A percentile compares a stretch with the other conserved stretches of the same genome.
Conservation (phyloP, 2,113 vertebrate genomes). For the Falco punctatus region DNA sequence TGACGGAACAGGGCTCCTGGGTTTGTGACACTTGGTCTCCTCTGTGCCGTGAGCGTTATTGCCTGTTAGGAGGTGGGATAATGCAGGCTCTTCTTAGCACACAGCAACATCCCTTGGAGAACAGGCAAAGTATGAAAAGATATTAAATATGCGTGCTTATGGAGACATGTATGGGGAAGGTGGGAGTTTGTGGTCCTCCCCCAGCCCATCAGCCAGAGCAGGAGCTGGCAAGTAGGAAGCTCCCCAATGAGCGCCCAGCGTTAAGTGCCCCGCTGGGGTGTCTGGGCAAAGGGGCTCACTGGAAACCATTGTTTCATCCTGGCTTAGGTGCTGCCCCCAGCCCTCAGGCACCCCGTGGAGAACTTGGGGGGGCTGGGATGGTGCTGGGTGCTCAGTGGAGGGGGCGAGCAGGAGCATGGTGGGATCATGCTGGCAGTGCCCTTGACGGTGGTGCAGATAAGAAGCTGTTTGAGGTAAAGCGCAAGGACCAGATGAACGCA, state of each 20-base stretch:
- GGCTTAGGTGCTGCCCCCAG: not conserved
- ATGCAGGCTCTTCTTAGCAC: not conserved
- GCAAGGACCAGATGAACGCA: slow-evolving; percentile 93
- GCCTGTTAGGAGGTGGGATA: not conserved
- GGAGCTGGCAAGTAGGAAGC: not conserved
- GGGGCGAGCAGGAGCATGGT: not conserved
- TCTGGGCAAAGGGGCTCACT: not conserved
- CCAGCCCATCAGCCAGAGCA: not conserved
- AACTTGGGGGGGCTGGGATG: not conserved
- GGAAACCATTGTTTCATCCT: not conserved
- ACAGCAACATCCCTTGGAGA: not conserved
- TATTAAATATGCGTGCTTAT: not conserved
- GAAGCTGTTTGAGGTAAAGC: slow-evolving; percentile 96
- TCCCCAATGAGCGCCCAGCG: not conserved
- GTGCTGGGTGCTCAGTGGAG: accelerated
- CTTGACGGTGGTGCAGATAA: slow-evolving; percentile 84
- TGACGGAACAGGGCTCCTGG: not conserved
- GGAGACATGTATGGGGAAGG: not conserved
- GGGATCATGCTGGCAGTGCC: not conserved
- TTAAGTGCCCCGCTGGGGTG: not conserved
- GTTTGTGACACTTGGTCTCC: not conserved
- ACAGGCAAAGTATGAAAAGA: not conserved
- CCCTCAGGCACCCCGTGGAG: not conserved
- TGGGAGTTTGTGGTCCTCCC: not conserved
- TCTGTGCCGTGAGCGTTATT: not conserved